phyloP scores from a whole-genome alignment of 2,113 vertebrate species.

The Globicephala melas region DNA sequence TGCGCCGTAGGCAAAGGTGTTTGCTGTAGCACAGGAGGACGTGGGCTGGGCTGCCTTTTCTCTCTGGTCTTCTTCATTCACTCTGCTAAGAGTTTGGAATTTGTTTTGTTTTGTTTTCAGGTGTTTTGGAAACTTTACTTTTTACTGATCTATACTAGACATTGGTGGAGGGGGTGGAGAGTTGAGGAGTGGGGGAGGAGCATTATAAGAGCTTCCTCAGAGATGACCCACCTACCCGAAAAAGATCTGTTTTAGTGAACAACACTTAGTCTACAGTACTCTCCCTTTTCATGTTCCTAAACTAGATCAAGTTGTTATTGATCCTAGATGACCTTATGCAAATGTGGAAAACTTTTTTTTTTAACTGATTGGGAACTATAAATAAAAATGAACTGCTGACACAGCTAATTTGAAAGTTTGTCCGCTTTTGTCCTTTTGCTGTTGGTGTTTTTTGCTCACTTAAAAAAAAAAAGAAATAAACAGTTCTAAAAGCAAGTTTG shows the following conservation, averaged over 20 bases:
- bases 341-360: constrained; percentile 33
- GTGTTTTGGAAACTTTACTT: constrained; percentile 54
- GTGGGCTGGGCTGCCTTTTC: not conserved
- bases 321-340: constrained; percentile 51
- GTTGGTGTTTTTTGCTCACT: constrained; percentile 36
- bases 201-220: not conserved
- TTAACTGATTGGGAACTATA: not conserved
- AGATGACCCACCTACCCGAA: not conserved
- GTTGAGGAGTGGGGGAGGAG: not conserved
- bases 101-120: constrained; percentile 23
- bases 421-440: constrained; percentile 53
- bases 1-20: not conserved
- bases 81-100: not conserved
- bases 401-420: constrained; percentile 2
- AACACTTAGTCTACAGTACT: not conserved
- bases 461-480: constrained; percentile 55
- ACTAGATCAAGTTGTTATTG: constrained; percentile 46
- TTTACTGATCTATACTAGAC: constrained; percentile 35
- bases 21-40: not conserved
- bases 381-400: constrained; percentile 27
- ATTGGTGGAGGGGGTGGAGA: not conserved
- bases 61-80: not conserved
- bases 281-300: constrained; percentile 43
- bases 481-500: constrained; percentile 54
- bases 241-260: not conserved